Percentiles rank a stretch among this genome's conserved stretches.
These are phyloP conservation scores for Coranthus polyacanthus DNA, from an alignment of 2,797 vertebrate species.

Conservation along the genomic window DNA sequence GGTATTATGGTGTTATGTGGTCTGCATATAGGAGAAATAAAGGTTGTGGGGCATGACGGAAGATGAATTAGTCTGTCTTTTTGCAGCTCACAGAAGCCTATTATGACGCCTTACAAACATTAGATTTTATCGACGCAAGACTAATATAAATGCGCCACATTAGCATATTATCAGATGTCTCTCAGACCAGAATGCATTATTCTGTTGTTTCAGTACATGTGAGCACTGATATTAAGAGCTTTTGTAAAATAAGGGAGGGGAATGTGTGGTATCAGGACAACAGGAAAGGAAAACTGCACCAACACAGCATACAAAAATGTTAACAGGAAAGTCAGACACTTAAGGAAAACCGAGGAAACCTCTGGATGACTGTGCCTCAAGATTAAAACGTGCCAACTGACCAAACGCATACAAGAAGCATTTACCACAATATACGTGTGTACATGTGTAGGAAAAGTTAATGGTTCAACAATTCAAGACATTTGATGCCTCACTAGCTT, in stretches of 20 bases:
- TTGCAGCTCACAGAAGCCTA: background rate
- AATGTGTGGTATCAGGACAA: background rate
- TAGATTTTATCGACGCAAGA: background rate
- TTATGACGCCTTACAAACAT: background rate
- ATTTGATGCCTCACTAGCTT: too few species aligned
- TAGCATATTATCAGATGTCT: slow-evolving; percentile 13
- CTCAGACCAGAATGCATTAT: background rate
- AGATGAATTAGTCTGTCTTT: slow-evolving; percentile 44
- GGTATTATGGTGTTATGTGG: slow-evolving; percentile 41
- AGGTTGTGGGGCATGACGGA: slow-evolving; percentile 84
- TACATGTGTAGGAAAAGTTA: background rate
- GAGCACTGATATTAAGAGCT: background rate
- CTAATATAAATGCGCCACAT: background rate
- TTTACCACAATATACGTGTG: background rate
- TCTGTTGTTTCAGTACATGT: slow-evolving; percentile 5
- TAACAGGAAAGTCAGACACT: slow-evolving; percentile 15
- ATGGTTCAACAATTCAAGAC: background rate
- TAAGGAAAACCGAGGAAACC: background rate
- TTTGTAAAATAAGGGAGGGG: background rate
- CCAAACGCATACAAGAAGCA: background rate
- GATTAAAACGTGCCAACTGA: background rate
- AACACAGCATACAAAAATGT: background rate
- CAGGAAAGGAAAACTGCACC: background rate
- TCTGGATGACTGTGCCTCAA: background rate
- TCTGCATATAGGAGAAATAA: slow-evolving; percentile 64